Conservation (phyloP, 2,888 invertebrate genomes). For the Himalopsyche tibetana region DNA sequence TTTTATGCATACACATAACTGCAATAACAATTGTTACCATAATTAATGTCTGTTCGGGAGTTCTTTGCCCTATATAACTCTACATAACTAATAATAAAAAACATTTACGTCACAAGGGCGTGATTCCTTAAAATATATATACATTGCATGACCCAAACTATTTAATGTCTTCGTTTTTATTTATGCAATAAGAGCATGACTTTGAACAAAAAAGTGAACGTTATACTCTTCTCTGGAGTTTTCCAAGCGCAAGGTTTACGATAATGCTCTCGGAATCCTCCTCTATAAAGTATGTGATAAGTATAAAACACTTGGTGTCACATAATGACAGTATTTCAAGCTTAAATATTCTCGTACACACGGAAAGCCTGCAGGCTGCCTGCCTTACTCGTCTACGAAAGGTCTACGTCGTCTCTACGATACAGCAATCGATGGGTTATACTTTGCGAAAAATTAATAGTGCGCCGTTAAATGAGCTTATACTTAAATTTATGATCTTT, state of each 20-base stretch:
- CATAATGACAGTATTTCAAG: constrained; percentile 64
- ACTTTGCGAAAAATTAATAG: constrained; percentile 49
- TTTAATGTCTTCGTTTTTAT: constrained; percentile 54
- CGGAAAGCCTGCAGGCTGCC: constrained; percentile 1
- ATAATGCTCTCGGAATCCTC: constrained; percentile 56
- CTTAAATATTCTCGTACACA: constrained; percentile 59
- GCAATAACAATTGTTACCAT: constrained; percentile 3
- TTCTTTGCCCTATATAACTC: constrained; percentile 24
- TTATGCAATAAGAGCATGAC: constrained; percentile 50
- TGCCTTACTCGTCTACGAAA: constrained; percentile 41
- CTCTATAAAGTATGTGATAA: constrained; percentile 64
- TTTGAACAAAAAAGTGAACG: constrained; percentile 41
- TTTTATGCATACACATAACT: background rate
- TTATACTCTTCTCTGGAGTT: constrained; percentile 9
- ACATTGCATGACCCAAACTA: constrained; percentile 44
- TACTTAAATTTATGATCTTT: constrained; percentile 50
- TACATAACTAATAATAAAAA: constrained; percentile 29
- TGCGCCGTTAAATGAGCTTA: constrained; percentile 59
- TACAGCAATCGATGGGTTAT: constrained; percentile 56
- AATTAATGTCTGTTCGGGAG: constrained; percentile 37
- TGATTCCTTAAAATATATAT: constrained; percentile 54
- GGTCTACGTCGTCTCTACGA: constrained; percentile 48
- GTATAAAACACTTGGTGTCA: constrained; percentile 63
- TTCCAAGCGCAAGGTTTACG: constrained; percentile 59
- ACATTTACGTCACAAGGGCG: constrained; percentile 48